Conservation (phyloP, 1,140 invertebrate species). For the Oedothorax gibbosus region DNA sequence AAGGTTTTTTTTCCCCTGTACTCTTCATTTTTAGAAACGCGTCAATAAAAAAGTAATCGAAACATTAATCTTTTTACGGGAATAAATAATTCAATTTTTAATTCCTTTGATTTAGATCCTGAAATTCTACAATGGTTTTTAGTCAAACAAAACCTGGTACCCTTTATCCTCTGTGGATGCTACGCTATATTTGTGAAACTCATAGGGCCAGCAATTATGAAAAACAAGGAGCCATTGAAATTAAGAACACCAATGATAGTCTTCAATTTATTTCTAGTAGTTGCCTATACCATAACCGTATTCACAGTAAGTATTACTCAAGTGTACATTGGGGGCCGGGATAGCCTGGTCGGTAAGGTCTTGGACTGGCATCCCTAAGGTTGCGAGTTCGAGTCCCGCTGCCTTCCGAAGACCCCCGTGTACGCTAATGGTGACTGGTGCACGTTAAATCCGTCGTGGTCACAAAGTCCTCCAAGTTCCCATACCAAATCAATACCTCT, state of each 20-base stretch:
- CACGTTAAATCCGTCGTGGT: too few relatives aligned
- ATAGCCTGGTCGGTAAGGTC: too few relatives aligned
- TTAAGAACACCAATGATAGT: conserved; percentile 46
- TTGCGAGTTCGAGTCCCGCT: too few relatives aligned
- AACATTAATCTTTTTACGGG: background rate
- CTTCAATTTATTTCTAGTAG: conserved; percentile 60
- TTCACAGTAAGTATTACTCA: conserved; percentile 12
- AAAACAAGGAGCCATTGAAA: conserved; percentile 53
- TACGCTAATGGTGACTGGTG: too few relatives aligned
- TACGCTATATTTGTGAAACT: conserved; percentile 57
- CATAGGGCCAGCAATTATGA: conserved; percentile 62
- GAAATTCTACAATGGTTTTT: conserved; percentile 35
- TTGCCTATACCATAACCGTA: background rate
- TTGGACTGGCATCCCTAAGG: too few relatives aligned
- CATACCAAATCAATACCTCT: too few relatives aligned
- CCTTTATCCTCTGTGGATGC: conserved; percentile 26
- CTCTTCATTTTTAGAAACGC: too few relatives aligned
- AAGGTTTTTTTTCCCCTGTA: too few relatives aligned
- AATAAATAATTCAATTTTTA: too few relatives aligned
- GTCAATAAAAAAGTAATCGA: background rate
- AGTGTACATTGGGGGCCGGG: too few relatives aligned
- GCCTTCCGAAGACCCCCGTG: too few relatives aligned
- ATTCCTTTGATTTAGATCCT: conserved; percentile 2
- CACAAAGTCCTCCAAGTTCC: too few relatives aligned
- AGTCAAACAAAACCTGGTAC: conserved; percentile 18